Percentiles rank a stretch among this genome's conserved stretches.
Evolutionary conservation across 37 sponge, comb jelly and placozoan genomes (phyloP).

Genomic region (Ianthella basta): DNA sequence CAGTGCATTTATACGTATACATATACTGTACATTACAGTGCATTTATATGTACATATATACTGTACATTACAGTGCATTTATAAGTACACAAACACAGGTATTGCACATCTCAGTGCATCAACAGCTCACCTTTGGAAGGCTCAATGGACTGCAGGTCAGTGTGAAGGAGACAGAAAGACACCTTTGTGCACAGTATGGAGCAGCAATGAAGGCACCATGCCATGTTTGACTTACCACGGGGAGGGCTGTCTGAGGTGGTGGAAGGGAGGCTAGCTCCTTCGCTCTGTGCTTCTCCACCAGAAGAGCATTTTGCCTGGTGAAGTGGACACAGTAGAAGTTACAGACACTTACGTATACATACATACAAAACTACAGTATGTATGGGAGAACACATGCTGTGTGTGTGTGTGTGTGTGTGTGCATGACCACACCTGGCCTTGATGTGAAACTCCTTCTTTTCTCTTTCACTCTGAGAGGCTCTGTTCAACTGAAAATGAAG

Average conservation of each 20-base stretch:
- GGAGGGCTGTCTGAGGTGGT: constrained; percentile 50
- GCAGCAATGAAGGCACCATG: too few relatives aligned
- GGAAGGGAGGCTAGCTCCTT: constrained; percentile 41
- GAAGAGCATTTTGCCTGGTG: constrained; percentile 40
- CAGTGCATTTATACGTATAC: too few relatives aligned
- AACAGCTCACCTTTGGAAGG: constrained; percentile 17
- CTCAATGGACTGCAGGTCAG: background rate
- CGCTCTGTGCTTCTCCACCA: constrained; percentile 53
- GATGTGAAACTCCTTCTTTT: constrained; percentile 3
- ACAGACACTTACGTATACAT: background rate
- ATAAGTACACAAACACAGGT: background rate
- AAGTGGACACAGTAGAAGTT: background rate
- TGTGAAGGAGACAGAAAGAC: too few relatives aligned
- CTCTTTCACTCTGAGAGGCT: background rate
- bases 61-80: too few relatives aligned
- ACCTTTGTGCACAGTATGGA: too few relatives aligned
- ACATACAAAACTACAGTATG: constrained; percentile 34
- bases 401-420: background rate
- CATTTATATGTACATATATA: too few relatives aligned
- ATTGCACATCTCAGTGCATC: background rate
- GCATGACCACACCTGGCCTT: background rate
- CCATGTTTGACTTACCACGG: constrained; percentile 19
- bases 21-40: too few relatives aligned
- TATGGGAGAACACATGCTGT: constrained; percentile 39
- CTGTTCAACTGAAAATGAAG: constrained; percentile 7